Base-by-base conservation (phyloP, 2,888 invertebrate genomes). In the Seira sanloemensis region DNA sequence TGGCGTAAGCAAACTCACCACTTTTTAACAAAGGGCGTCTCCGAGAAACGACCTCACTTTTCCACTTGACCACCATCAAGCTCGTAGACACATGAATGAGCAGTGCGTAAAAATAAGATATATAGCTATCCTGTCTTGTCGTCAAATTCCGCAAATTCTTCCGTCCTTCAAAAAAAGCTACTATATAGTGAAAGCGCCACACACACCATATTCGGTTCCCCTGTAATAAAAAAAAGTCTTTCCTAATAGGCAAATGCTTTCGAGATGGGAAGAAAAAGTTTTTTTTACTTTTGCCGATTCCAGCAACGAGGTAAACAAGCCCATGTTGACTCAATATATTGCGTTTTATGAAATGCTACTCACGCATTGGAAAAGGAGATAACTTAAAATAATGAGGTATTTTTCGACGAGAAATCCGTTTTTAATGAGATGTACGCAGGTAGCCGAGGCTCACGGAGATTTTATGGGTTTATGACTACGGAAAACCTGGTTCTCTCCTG, bases 71-170 rank as follows among this genome's bases (percentile, higher is more conserved):
- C 37, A 37, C 37, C 37, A 37, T 7, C 4, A 37, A 12, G n/a
- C n/a, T n/a, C n/a, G n/a, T n/a, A 37, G 37, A 7, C 37, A 37
- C 4, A 12, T 7, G 37, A 37, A 37, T 37, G 12, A 37, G 37
- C 37, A n/a, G 37, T 76, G 58, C 27, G 74, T 80, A 58, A 75
- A 80, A 80, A 80, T 79, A 80, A 75, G 75, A 81, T 75, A 81
- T 75, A 69, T 76, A 62, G 65, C 62, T n/a, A 24, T 26, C 71
- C n/a, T 81, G 81, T 81, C 68, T n/a, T 80, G 80, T 74, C 79
- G 75, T 75, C 75, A 75, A 75, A 80, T 80, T 81, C 74, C 75
- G 80, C 75, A 74, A 75, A 81, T 75, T 69, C 68, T 75, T 81
- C 54, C 21, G 72, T 73, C 26, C 26, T 66, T 72, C 66, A 72